Evolutionary conservation across 64 coral and sea anemone genomes (phyloP).

Genomic region (Actinia tenebrosa): DNA sequence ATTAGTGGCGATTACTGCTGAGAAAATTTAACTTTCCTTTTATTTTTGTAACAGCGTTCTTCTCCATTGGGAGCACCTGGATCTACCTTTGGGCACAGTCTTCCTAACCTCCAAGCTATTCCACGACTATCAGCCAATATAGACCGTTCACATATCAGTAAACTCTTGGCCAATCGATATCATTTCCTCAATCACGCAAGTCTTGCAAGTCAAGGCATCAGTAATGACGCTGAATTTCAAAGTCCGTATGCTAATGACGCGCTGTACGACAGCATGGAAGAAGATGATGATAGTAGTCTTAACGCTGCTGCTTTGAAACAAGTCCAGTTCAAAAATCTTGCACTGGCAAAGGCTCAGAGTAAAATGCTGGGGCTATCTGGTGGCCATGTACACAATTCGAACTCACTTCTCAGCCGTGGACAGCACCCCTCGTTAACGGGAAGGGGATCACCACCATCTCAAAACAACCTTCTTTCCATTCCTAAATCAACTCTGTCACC

Average conservation of each 20-base stretch:
- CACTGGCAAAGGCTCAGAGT: slow-evolving; percentile 81
- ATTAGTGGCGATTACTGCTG: neutral
- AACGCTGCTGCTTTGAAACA: slow-evolving; percentile 79
- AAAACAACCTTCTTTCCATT: slow-evolving; percentile 44
- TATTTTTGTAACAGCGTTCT: slow-evolving; percentile 33
- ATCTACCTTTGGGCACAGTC: slow-evolving; percentile 85
- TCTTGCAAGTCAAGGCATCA: slow-evolving; percentile 48
- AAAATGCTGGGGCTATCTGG: slow-evolving; percentile 58
- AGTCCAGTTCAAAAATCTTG: slow-evolving; percentile 81
- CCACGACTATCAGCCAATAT: slow-evolving; percentile 60
- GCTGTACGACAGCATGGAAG: slow-evolving; percentile 91
- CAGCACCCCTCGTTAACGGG: neutral
- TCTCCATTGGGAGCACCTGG: slow-evolving; percentile 84
- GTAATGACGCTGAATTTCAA: slow-evolving; percentile 63
- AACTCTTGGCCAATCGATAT: slow-evolving; percentile 40
- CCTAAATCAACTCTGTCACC: slow-evolving; percentile 24
- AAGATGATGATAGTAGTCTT: slow-evolving; percentile 82
- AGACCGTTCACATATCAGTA: slow-evolving; percentile 67
- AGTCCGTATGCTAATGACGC: slow-evolving; percentile 76
- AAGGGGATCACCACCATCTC: slow-evolving; percentile 11
- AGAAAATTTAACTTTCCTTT: neutral
- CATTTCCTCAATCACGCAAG: slow-evolving; percentile 25
- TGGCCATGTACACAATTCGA: slow-evolving; percentile 27
- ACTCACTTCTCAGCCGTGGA: slow-evolving; percentile 4
- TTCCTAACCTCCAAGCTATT: slow-evolving; percentile 92